Evolutionary conservation across 2,113 vertebrate species (phyloP), one percentile per base, ranked within the genome.

Genomic region (Daboia siamensis): DNA sequence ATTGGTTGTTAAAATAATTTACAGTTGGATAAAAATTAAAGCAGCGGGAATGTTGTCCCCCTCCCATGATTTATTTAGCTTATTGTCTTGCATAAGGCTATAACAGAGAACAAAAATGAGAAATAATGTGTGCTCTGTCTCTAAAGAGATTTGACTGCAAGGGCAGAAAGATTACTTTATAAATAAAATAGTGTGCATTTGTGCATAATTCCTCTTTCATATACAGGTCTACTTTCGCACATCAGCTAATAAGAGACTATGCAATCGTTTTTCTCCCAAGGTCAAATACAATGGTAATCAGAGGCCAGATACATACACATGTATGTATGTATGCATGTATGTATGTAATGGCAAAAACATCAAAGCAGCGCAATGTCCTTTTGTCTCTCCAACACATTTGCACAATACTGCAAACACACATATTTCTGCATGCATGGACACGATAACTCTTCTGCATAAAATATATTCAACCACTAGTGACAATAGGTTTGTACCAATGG

Each of bases 1-100:
- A 96, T 94, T 93, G 91, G 88, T 93, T 94, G 89, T 96, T 94
- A 96, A 96, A 91, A 92, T 92, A 91, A 94, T 94, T 94, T 93
- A 95, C 94, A 94, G 29, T 52, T 51, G 69, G 52, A 91, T 93
- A 95, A 95, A 95, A 91, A 24, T 94, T 91, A 51, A 89, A 95
- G 90, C 93, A 95, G 91, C 93, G 94, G 90, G 96, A 96, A 93
- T 86, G 54, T 4, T 90, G 86, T 86, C 90, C 87, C 51, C 46
- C n/a, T 56, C 15, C 90, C 91, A 64, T 56, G 44, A 52, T 59
- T 89, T 51, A 23, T 21, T 24, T 48, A 89, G 46, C 46, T n/a
- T 91, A 3, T 90, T 93, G 11, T 87, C 59, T 33, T 86, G 64
- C 13, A 92, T 26, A 55, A 90, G 88, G 93, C 56, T 85, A 56